phyloP scores from a whole-genome alignment of 2,113 vertebrate species.

The Cyprinus carpio region DNA sequence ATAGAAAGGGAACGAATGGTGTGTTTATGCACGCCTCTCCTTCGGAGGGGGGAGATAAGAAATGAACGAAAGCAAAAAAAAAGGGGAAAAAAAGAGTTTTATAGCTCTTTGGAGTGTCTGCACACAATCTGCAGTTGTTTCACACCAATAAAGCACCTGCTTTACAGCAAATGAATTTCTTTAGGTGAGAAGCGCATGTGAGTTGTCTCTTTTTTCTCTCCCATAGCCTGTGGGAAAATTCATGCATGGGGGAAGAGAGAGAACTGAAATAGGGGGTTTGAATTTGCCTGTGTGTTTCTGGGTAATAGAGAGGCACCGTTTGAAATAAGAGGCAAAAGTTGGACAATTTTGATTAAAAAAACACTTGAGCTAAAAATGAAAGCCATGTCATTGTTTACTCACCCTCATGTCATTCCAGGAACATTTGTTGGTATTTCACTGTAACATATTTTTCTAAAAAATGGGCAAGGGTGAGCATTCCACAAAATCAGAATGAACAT shows the following conservation, averaged over 20 bases:
- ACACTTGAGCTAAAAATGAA: neutral
- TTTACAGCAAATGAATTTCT: constrained; percentile 49
- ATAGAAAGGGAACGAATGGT: constrained; percentile 57
- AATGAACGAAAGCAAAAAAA: constrained; percentile 29
- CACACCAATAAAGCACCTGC: constrained; percentile 60
- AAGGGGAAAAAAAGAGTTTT: constrained; percentile 44
- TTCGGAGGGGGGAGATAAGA: constrained; percentile 46
- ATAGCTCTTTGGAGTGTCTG: constrained; percentile 57
- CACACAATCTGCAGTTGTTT: constrained; percentile 48
- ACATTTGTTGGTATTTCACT: neutral
- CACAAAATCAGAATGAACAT: neutral
- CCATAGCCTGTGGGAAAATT: neutral
- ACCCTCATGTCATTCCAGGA: neutral
- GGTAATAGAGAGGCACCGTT: neutral
- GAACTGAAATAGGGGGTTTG: neutral
- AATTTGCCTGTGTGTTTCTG: neutral
- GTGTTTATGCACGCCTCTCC: constrained; percentile 28
- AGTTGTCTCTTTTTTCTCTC: neutral
- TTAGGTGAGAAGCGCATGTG: constrained; percentile 31
- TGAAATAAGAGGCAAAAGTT: neutral
- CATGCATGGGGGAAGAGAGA: neutral
- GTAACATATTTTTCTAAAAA: neutral
- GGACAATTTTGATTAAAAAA: neutral
- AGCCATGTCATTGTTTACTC: neutral
- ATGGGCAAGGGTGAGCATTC: neutral